Base-by-base conservation (phyloP, 2,113 vertebrate species). In the Lepisosteus oculatus region DNA sequence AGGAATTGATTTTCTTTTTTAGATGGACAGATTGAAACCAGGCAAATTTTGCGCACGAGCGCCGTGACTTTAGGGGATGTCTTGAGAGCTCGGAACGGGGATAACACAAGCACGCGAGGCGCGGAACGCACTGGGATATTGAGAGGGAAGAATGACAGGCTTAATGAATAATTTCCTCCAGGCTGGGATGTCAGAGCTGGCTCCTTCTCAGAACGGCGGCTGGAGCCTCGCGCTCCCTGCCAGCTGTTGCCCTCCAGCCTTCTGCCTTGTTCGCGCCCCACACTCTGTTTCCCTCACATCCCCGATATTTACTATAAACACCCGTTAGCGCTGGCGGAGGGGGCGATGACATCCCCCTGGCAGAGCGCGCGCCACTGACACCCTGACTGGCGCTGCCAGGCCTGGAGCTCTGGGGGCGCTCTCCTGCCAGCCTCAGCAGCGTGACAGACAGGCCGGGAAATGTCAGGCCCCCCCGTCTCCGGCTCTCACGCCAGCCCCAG, bases 271-370 rank as follows among this genome's bases (percentile, higher is more conserved):
- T 65, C 62, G 4, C 55, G 45, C 43, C 43, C 43, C 9, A n/a
- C 4, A 4, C 51, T 67, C 43, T 44, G 72, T 45, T 73, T 67
- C 65, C 65, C 44, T 73, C 65, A 73, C 72, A 55, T 65, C 55
- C 12, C 9, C 44, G 15, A 29, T 73, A 73, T 73, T 73, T 73
- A 73, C 65, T 68, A 67, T 67, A 55, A 73, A 67, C 72, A 73
- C 55, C 17, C 42, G 72, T 73, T 73, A 73, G 65, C 72, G 54
- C 65, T 65, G 47, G 65, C 15, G 3, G 56, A 11, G 2, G 44
- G 6, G 41, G 62, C 7, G 69, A 61, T 8, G 29, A 42, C 55
- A 6, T 5, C 7, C 6, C 29, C 15, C 57, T 7, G 61, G 61
- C 57, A 63, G 43, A 14, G 61, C 47, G 70, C 15, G 70, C 42